Conservation (phyloP, 1,140 invertebrate genomes). For the Brachionus rubens region DNA sequence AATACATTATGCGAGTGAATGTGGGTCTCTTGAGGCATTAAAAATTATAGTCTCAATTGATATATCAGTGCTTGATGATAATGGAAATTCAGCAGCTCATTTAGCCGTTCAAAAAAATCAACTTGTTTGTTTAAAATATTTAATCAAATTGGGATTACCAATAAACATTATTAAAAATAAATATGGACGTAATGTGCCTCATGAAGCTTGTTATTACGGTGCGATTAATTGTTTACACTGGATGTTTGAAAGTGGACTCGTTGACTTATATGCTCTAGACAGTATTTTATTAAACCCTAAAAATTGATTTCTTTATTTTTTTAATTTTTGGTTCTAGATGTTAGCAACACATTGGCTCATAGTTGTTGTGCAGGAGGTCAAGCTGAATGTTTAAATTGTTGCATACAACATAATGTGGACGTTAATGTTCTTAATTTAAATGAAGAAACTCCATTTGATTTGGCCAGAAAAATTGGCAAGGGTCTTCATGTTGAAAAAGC, state of each 20-base stretch:
- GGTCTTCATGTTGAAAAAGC: conserved; percentile 25
- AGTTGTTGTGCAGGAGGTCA: conserved; percentile 23
- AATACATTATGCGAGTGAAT: conserved; percentile 35
- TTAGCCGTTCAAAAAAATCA: neutral
- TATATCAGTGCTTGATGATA: neutral
- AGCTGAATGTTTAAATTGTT: conserved; percentile 40
- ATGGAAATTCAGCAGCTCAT: conserved; percentile 35
- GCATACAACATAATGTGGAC: conserved; percentile 32
- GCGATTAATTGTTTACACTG: conserved; percentile 33
- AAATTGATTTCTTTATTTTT: neutral
- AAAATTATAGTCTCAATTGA: conserved; percentile 25
- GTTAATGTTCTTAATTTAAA: neutral
- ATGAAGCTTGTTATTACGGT: conserved; percentile 3
- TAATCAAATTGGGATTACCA: conserved; percentile 5
- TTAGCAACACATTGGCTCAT: conserved; percentile 25
- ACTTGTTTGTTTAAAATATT: conserved; percentile 32
- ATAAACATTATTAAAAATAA: conserved; percentile 13
- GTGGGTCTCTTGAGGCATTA: conserved; percentile 1
- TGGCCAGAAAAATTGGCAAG: conserved; percentile 7
- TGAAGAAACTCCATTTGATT: neutral
- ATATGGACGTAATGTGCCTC: conserved; percentile 13
- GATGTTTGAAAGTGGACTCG: conserved; percentile 16
- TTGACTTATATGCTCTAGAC: neutral
- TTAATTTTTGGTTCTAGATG: neutral
- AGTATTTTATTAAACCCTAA: neutral